These are phyloP conservation scores for Gymnocypris eckloni DNA, from an alignment of 2,797 vertebrate genomes.

Conservation along the genomic window DNA sequence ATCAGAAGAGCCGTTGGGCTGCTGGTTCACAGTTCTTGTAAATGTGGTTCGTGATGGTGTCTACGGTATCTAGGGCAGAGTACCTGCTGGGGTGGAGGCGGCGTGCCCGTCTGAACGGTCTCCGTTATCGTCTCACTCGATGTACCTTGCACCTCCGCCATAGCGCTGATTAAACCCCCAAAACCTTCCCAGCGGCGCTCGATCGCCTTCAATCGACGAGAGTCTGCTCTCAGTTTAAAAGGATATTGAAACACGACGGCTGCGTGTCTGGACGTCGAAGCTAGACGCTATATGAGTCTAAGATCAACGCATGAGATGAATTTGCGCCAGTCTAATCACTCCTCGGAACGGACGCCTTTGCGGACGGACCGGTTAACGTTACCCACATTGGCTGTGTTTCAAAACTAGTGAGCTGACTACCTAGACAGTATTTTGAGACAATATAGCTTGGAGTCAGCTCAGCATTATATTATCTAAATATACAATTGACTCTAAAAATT, in stretches of 20 bases:
- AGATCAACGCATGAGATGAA: conserved; percentile 19
- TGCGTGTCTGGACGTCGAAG: neutral
- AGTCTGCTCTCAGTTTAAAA: neutral
- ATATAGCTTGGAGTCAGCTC: neutral
- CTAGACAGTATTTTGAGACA: neutral
- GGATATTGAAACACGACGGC: neutral
- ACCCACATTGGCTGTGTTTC: neutral
- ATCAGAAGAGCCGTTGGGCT: neutral
- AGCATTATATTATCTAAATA: neutral
- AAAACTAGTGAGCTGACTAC: neutral
- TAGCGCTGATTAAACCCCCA: conserved; percentile 69
- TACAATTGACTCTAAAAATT: neutral
- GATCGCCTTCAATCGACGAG: neutral
- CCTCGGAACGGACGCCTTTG: conserved; percentile 16
- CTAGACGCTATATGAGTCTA: neutral
- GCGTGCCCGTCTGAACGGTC: conserved; percentile 77
- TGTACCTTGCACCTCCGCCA: conserved; percentile 83
- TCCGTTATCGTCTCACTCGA: conserved; percentile 85
- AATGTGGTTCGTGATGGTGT: neutral
- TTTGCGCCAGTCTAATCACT: neutral
- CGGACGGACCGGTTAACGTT: conserved; percentile 19
- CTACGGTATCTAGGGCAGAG: neutral
- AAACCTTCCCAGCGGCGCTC: conserved; percentile 50
- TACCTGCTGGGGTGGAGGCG: conserved; percentile 82
- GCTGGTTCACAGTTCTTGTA: neutral